A percentile compares a stretch with the other conserved stretches of the same genome.
phyloP scores from a whole-genome alignment of 2,888 invertebrate genomes.

The Microplitis manilae region DNA sequence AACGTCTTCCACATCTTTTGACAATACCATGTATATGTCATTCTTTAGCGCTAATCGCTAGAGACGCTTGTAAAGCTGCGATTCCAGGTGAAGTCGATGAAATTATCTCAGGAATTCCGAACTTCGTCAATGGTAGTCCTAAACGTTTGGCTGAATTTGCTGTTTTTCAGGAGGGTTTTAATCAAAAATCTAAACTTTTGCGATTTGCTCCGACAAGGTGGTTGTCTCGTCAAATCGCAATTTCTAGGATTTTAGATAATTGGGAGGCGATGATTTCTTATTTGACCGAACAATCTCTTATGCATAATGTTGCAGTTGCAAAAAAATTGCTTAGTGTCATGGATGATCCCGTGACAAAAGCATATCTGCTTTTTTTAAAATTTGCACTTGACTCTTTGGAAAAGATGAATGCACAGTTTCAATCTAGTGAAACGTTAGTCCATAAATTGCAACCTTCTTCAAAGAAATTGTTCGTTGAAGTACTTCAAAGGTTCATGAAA shows the following conservation, averaged over 20 bases:
- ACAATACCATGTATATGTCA: slow-evolving; percentile 43
- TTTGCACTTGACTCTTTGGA: slow-evolving; percentile 45
- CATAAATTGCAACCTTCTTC: slow-evolving; percentile 39
- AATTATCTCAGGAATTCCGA: slow-evolving; percentile 20
- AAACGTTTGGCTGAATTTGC: slow-evolving; percentile 16
- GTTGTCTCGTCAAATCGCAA: slow-evolving; percentile 34
- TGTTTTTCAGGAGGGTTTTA: neutral
- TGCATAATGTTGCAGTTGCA: neutral
- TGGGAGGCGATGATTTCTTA: neutral
- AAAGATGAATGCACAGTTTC: slow-evolving; percentile 42
- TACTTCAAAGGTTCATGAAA: slow-evolving; percentile 43
- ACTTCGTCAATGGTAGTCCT: slow-evolving; percentile 26
- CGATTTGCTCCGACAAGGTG: slow-evolving; percentile 42
- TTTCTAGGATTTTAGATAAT: slow-evolving; percentile 29
- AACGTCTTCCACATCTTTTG: slow-evolving; percentile 28
- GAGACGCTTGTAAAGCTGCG: slow-evolving; percentile 29
- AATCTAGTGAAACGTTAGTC: slow-evolving; percentile 39
- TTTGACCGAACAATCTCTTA: neutral
- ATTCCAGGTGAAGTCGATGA: slow-evolving; percentile 39
- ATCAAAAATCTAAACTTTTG: slow-evolving; percentile 30
- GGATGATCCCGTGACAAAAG: slow-evolving; percentile 29
- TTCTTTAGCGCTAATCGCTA: slow-evolving; percentile 44
- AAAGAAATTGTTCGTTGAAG: slow-evolving; percentile 31
- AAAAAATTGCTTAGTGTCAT: neutral
- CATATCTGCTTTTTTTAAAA: slow-evolving; percentile 42